These are phyloP conservation scores for Etia nguti DNA, from an alignment of 2,113 vertebrate species.

Conservation along the genomic window DNA sequence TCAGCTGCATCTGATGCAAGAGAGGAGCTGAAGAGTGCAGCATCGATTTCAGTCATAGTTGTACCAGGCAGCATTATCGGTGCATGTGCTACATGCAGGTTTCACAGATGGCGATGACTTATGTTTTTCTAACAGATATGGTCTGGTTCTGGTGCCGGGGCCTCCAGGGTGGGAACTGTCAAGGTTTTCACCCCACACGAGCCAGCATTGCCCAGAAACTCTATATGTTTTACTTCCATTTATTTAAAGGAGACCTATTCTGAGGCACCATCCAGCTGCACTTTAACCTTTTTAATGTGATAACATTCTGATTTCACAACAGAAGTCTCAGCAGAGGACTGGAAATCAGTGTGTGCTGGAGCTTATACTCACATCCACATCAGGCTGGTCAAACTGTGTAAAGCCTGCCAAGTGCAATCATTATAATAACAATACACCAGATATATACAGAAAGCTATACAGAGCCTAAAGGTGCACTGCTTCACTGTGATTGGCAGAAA, in stretches of 20 bases:
- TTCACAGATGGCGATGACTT: not conserved
- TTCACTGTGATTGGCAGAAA: not conserved
- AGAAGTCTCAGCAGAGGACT: not conserved
- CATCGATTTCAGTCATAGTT: not conserved
- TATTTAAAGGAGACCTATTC: not conserved
- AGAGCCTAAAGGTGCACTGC: not conserved
- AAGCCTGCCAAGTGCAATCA: not conserved
- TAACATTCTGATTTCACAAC: not conserved
- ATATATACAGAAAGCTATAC: not conserved
- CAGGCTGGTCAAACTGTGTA: not conserved
- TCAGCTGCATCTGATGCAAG: not conserved
- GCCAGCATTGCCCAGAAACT: not conserved
- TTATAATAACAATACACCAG: not conserved
- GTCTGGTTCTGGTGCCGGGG: not conserved
- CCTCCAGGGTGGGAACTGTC: not conserved
- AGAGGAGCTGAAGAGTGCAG: not conserved
- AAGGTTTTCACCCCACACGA: not conserved
- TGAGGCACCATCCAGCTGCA: not conserved
- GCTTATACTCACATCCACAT: not conserved
- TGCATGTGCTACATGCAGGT: not conserved
- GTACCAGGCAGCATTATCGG: not conserved
- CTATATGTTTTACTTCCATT: not conserved
- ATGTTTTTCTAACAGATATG: accelerated
- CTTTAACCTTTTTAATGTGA: not conserved
- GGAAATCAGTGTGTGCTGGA: not conserved